Conservation (phyloP, 2,113 vertebrate genomes). For the Nothoprocta perdicaria region DNA sequence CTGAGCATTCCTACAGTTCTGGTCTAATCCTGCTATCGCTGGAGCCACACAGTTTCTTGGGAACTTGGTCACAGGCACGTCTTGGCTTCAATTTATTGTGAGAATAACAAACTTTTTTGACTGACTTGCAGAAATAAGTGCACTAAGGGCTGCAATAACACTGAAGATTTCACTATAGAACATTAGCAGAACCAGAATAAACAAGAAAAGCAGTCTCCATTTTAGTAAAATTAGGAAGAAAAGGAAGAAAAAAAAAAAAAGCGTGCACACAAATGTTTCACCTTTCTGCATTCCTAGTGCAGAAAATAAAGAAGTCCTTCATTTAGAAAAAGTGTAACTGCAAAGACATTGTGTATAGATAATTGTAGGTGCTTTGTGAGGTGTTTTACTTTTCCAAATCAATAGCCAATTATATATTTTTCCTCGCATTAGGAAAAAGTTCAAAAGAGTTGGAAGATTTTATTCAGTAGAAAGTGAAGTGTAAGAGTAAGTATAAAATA, state of each 20-base stretch:
- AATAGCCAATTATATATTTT: not conserved
- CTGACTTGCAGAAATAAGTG: accelerated
- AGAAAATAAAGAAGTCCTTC: not conserved
- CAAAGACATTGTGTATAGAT: not conserved
- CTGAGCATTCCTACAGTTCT: not conserved
- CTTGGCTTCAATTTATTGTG: not conserved
- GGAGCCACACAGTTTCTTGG: not conserved
- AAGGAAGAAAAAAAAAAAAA: not conserved
- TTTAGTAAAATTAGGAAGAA: not conserved
- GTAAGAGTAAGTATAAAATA: not conserved
- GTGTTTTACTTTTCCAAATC: not conserved
- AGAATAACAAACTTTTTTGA: not conserved
- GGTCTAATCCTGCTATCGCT: not conserved
- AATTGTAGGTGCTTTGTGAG: not conserved
- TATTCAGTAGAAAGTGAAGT: not conserved
- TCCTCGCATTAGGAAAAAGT: not conserved
- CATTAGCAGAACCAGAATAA: not conserved
- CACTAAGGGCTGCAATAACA: not conserved
- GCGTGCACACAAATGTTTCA: accelerated
- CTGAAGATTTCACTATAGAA: not conserved
- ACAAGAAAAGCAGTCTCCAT: not conserved
- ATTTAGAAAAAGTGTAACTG: not conserved
- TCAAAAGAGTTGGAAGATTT: not conserved
- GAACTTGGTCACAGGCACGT: not conserved
- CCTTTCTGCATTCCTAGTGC: not conserved